Base-by-base conservation (phyloP, 1,140 invertebrate species). In the Brachionus plicatilis region DNA sequence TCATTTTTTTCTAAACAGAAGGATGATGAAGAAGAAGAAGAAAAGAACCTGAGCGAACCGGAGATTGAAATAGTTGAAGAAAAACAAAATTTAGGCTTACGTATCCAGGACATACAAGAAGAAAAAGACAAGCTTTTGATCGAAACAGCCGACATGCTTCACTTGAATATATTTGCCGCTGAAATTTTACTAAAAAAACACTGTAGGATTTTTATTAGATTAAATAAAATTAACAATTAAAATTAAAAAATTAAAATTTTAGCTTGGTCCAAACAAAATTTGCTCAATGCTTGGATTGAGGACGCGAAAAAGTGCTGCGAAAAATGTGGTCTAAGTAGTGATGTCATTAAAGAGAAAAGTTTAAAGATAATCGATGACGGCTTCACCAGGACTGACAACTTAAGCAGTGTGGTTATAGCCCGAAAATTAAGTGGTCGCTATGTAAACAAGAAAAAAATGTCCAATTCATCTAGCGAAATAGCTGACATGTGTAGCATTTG, bases 101-200 rank as follows among this genome's bases (percentile, higher is more conserved):
- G 92, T 37, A 91, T 92, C 70, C 93, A 93, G 88, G 93, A 94
- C 87, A 88, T 94, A n/a, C 93, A 93, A 86, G 93, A 93, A 88
- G 93, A 93, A 33, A 94, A 93, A 87, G 93, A 94, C 87, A 92
- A 93, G 86, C 88, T 94, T 56, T 87, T 94, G 12, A 93, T 93
- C 20, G 93, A 93, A 88, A 93, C 93, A 12, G 92, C 93, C 24
- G 93, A 94, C 88, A 93, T 93, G 93, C 89, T 94, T 11, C 92
- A 93, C 87, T 92, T 93, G 47, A 92, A 93, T 2, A 88, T 94
- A 12, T 93, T 93, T 87, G 93, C 93, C 66, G 93, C 93, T 14
- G 93, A 94, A 89, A 93, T 92, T 68, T 88, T 94, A 20, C 89
- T 94, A 12, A 88, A 93, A 86, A 92, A 93, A 87, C 92, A 93